Evolutionary conservation across 1,140 invertebrate species (phyloP).

Genomic region (Drosophila bocqueti): DNA sequence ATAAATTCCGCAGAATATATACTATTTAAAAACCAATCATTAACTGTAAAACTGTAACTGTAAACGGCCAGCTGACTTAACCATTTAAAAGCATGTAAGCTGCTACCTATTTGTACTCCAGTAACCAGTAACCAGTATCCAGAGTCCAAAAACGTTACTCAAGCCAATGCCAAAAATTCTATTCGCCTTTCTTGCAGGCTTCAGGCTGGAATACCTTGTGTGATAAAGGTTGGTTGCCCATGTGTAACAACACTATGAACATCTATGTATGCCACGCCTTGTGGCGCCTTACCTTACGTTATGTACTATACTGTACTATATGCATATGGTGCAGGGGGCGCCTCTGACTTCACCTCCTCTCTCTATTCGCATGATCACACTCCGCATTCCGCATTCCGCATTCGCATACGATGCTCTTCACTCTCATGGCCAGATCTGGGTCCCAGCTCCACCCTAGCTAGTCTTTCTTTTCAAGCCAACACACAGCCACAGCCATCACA

Average conservation of each 20-base stretch:
- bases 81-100: slow-evolving; percentile 52
- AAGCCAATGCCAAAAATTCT: slow-evolving; percentile 71
- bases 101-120: slow-evolving; percentile 52
- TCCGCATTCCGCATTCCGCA: background rate
- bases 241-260: slow-evolving; percentile 30
- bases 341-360: slow-evolving; percentile 32
- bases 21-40: slow-evolving; percentile 15
- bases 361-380: slow-evolving; percentile 28
- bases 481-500: slow-evolving; percentile 3
- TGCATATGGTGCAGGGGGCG: slow-evolving; percentile 16
- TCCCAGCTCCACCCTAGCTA: slow-evolving; percentile 14
- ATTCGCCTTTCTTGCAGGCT: slow-evolving; percentile 82
- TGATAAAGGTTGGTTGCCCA: slow-evolving; percentile 82
- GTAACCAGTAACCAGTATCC: slow-evolving; percentile 25
- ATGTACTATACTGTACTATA: slow-evolving; percentile 3
- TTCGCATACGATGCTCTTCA: slow-evolving; percentile 4
- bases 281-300: slow-evolving; percentile 12
- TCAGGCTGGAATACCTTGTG: slow-evolving; percentile 84
- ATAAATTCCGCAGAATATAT: slow-evolving; percentile 13
- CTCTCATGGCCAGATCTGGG: slow-evolving; percentile 14
- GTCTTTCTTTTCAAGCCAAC: background rate
- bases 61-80: slow-evolving; percentile 54
- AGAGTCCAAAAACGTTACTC: slow-evolving; percentile 48
- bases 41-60: slow-evolving; percentile 32
- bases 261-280: slow-evolving; percentile 30